Conservation (phyloP, 2,888 invertebrate genomes). For the Glomeris marginata region DNA sequence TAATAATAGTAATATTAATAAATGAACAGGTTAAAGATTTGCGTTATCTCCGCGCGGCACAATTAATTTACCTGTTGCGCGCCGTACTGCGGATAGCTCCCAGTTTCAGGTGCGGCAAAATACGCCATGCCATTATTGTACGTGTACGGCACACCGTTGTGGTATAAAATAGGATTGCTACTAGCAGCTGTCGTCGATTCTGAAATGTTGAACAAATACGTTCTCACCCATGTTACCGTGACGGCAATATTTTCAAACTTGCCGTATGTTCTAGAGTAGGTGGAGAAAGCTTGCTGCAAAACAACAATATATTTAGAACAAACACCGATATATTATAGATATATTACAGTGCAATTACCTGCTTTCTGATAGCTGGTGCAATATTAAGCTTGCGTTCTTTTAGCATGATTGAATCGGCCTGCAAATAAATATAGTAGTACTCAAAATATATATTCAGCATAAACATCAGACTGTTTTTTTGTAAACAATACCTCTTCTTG, state of each 20-base stretch:
- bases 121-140: conserved; percentile 35
- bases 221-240: too few relatives aligned
- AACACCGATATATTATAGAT: too few relatives aligned
- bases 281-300: background rate
- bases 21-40: too few relatives aligned
- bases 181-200: conserved; percentile 24
- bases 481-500: conserved; percentile 45
- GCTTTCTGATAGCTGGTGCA: conserved; percentile 73
- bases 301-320: too few relatives aligned
- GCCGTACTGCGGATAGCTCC: conserved; percentile 12
- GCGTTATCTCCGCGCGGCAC: too few relatives aligned
- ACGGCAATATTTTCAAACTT: too few relatives aligned
- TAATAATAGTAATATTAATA: background rate
- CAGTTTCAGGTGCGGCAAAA: conserved; percentile 28
- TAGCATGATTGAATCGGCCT: conserved; percentile 59
- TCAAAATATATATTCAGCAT: too few relatives aligned
- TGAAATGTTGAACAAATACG: conserved; percentile 12
- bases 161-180: conserved; percentile 35
- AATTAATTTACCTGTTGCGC: conserved; percentile 16
- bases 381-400: conserved; percentile 69
- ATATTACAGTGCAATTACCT: conserved; percentile 40
- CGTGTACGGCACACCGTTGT: conserved; percentile 36
- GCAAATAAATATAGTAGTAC: conserved; percentile 27
- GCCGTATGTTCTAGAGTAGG: conserved; percentile 8
- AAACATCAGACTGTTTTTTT: too few relatives aligned